Conservation (phyloP, 2,888 invertebrate species). For the Scrobipalpa costella region DNA sequence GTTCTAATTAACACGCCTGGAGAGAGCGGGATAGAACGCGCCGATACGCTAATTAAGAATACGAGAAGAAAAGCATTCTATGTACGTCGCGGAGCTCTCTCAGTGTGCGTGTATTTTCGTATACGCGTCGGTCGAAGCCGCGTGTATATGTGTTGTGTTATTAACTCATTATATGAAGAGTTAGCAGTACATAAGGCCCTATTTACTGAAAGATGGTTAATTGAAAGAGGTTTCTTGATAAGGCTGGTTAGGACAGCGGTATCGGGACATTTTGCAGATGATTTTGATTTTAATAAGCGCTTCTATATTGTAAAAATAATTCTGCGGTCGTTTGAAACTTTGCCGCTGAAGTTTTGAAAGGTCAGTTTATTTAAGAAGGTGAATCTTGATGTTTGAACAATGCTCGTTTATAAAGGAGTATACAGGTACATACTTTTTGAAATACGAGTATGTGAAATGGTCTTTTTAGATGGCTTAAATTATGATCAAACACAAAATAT, state of each 20-base stretch:
- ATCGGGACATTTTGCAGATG: slow-evolving; percentile 49
- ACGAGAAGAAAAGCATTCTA: slow-evolving; percentile 84
- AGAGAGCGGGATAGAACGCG: slow-evolving; percentile 64
- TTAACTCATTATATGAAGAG: slow-evolving; percentile 81
- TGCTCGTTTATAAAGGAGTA: background rate
- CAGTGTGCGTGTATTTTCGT: slow-evolving; percentile 53
- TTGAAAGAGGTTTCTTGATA: slow-evolving; percentile 77
- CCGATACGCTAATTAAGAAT: slow-evolving; percentile 86
- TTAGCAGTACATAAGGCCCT: slow-evolving; percentile 73
- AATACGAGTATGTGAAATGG: too few species aligned
- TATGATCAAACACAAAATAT: too few species aligned
- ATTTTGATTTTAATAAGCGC: slow-evolving; percentile 52
- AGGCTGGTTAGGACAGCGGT: slow-evolving; percentile 65
- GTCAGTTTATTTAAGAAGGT: slow-evolving; percentile 17
- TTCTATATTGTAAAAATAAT: slow-evolving; percentile 40
- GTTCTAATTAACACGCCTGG: slow-evolving; percentile 73
- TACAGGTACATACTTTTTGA: background rate
- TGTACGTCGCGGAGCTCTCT: slow-evolving; percentile 67
- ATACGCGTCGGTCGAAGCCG: slow-evolving; percentile 13
- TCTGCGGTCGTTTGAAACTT: slow-evolving; percentile 32
- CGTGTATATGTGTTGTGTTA: slow-evolving; percentile 53
- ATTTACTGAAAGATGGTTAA: slow-evolving; percentile 69
- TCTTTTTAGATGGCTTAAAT: too few species aligned
- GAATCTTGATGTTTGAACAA: background rate
- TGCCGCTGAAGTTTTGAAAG: slow-evolving; percentile 24